phyloP scores from a whole-genome alignment of 2,888 invertebrate species.

The Lumbricus terrestris region DNA sequence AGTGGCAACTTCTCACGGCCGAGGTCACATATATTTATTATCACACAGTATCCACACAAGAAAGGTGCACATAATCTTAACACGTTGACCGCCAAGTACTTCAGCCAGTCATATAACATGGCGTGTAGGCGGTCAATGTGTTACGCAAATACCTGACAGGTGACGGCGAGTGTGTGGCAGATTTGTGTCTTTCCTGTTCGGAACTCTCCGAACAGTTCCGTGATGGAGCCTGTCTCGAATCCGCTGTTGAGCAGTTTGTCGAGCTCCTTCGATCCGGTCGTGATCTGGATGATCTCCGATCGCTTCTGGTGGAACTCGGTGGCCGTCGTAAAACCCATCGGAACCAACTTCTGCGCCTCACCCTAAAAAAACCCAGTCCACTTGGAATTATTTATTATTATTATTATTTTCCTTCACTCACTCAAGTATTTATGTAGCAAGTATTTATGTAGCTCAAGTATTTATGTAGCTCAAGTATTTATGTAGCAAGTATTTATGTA shows the following conservation, averaged over 20 bases:
- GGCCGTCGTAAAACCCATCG: conserved; percentile 97
- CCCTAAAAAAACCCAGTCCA: conserved; percentile 52
- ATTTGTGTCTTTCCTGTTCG: conserved; percentile 95
- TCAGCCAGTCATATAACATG: too few relatives aligned
- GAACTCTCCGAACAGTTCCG: conserved; percentile 97
- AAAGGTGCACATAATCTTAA: too few relatives aligned
- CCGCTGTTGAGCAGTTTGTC: conserved; percentile 91
- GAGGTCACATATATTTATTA: too few relatives aligned
- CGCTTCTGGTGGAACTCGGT: conserved; percentile 92
- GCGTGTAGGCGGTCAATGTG: too few relatives aligned
- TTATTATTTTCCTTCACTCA: too few relatives aligned
- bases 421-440: too few relatives aligned
- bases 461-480: too few relatives aligned
- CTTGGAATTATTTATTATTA: neutral
- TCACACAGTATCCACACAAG: too few relatives aligned
- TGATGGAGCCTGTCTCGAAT: conserved; percentile 96
- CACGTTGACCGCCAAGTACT: too few relatives aligned
- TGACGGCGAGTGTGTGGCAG: conserved; percentile 94
- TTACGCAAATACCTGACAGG: conserved; percentile 75
- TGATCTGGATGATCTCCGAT: conserved; percentile 89
- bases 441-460: too few relatives aligned
- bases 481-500: too few relatives aligned
- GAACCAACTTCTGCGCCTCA: conserved; percentile 88
- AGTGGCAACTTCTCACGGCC: too few relatives aligned
- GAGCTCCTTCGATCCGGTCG: conserved; percentile 83